Evolutionary conservation across 1,140 invertebrate species (phyloP).

Genomic region (Eurosta solidaginis): DNA sequence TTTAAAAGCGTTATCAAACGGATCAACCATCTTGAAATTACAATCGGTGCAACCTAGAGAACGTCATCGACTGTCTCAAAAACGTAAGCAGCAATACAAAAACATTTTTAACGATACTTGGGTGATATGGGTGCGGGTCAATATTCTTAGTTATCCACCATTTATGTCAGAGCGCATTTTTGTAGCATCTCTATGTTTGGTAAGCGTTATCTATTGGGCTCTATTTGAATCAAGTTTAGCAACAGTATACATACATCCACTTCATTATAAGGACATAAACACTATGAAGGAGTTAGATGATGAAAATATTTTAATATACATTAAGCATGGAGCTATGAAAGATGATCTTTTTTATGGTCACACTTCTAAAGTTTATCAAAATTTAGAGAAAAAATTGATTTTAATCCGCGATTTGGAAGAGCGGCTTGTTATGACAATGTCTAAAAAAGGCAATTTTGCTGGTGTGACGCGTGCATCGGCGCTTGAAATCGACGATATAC

Average conservation of each 20-base stretch:
- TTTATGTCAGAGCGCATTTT: conserved; percentile 52
- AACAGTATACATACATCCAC: conserved; percentile 55
- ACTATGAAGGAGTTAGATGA: conserved; percentile 58
- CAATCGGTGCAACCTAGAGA: neutral
- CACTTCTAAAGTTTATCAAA: conserved; percentile 42
- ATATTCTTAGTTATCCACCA: conserved; percentile 42
- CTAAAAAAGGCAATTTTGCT: conserved; percentile 45
- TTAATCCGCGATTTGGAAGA: conserved; percentile 49
- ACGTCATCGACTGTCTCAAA: neutral
- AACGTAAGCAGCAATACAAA: conserved; percentile 39
- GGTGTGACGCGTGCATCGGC: conserved; percentile 46
- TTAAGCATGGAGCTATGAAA: conserved; percentile 55
- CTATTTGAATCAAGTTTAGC: conserved; percentile 58
- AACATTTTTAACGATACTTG: conserved; percentile 50
- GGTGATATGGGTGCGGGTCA: conserved; percentile 53
- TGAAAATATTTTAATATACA: conserved; percentile 47
- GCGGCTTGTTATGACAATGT: conserved; percentile 44
- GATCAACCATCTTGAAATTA: neutral
- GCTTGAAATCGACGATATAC: conserved; percentile 44
- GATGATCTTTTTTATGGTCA: conserved; percentile 54
- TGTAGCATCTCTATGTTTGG: conserved; percentile 51
- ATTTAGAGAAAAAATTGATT: conserved; percentile 46
- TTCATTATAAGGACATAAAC: conserved; percentile 59
- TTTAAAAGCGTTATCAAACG: neutral
- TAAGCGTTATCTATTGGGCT: conserved; percentile 58